Evolutionary conservation across 2,113 vertebrate species (phyloP).

Genomic region (Actinemys pallida): DNA sequence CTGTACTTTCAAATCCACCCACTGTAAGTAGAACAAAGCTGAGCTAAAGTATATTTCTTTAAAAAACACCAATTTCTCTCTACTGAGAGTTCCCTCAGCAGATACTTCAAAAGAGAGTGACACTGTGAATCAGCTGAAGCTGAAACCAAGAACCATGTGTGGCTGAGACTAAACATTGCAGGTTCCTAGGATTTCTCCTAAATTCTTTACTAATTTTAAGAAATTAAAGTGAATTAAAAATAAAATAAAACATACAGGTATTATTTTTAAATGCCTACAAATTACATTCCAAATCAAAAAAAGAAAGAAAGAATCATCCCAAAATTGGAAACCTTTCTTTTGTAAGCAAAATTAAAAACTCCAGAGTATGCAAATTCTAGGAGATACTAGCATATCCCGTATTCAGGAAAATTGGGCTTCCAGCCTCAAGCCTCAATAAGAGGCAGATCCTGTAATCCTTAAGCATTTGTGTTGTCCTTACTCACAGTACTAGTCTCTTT

Average conservation of each 20-base stretch:
- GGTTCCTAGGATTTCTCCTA: not conserved
- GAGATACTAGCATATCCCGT: not conserved
- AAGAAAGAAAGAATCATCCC: not conserved
- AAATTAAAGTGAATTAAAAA: not conserved
- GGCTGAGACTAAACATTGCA: constrained; percentile 7
- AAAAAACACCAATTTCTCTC: constrained; percentile 34
- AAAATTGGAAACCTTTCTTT: not conserved
- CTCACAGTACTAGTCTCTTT: not conserved
- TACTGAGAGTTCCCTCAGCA: constrained; percentile 43
- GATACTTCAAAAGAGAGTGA: constrained; percentile 68
- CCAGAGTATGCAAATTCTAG: not conserved
- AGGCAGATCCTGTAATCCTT: not conserved
- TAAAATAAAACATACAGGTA: not conserved
- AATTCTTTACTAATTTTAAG: not conserved
- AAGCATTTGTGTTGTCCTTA: not conserved
- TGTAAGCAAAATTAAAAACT: not conserved
- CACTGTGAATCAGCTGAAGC: constrained; percentile 38
- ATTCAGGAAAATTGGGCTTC: not conserved
- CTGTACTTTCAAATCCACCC: constrained; percentile 70
- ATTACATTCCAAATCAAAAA: not conserved
- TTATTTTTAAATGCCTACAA: not conserved
- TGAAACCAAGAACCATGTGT: not conserved
- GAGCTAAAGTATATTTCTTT: constrained; percentile 70
- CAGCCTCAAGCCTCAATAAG: not conserved
- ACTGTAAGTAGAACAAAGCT: constrained; percentile 74